phyloP scores from a whole-genome alignment of 2,113 vertebrate species.

The cattle (Bos taurus) region ARS-UCD2.0 NC_037332.1:81572501-81573000 shows the following conservation, averaged over 20 bases:
- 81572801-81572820: not conserved
- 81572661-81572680: not conserved
- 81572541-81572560: not conserved
- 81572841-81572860: not conserved
- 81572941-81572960: not conserved
- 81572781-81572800: not conserved
- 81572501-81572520: not conserved
- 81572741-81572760: not conserved
- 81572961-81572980: not conserved
- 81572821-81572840: not conserved
- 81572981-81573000: not conserved
- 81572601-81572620: not conserved
- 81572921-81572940: not conserved
- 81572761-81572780: not conserved
- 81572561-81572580: not conserved
- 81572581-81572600: not conserved
- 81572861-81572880: not conserved
- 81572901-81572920: not conserved
- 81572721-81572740: not conserved
- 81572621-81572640: not conserved
- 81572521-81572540: not conserved
- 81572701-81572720: not conserved
- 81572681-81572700: not conserved
- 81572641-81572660: not conserved
- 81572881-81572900: not conserved